phyloP scores from a whole-genome alignment of 2,888 invertebrate species.

The Tetragonula carbonaria region DNA sequence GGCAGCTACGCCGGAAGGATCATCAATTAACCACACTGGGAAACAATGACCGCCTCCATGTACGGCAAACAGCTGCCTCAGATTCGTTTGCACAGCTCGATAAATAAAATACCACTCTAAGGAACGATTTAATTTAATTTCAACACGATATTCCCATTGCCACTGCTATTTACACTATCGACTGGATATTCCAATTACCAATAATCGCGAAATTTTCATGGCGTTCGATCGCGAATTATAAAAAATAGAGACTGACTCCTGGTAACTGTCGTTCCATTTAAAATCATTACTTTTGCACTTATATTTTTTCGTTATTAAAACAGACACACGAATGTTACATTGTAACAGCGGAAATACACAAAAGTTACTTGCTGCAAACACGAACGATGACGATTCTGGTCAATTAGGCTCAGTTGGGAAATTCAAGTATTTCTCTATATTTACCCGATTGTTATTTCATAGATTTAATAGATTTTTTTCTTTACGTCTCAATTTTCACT shows the following conservation, averaged over 20 bases:
- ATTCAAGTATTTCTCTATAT: background rate
- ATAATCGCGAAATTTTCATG: background rate
- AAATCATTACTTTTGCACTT: too few relatives aligned
- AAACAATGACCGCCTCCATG: conserved; percentile 39
- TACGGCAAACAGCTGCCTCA: conserved; percentile 41
- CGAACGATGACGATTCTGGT: background rate
- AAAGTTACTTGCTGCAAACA: background rate
- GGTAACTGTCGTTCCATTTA: too few relatives aligned
- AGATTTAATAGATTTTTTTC: background rate
- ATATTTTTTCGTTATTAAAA: too few relatives aligned
- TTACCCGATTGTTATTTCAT: conserved; percentile 7
- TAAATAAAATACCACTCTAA: conserved; percentile 58
- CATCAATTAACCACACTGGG: conserved; percentile 37
- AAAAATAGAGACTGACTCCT: too few relatives aligned
- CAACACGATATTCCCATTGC: conserved; percentile 11
- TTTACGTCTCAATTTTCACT: conserved; percentile 10
- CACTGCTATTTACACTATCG: conserved; percentile 29
- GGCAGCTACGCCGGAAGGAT: conserved; percentile 7
- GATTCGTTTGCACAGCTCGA: conserved; percentile 42
- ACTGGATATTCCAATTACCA: background rate
- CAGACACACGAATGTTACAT: too few relatives aligned
- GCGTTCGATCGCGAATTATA: too few relatives aligned
- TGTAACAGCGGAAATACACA: too few relatives aligned
- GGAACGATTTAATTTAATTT: conserved; percentile 59
- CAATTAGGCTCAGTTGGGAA: background rate